Conservation (phyloP, 2,113 vertebrate species). For the Eleginops maclovinus region DNA sequence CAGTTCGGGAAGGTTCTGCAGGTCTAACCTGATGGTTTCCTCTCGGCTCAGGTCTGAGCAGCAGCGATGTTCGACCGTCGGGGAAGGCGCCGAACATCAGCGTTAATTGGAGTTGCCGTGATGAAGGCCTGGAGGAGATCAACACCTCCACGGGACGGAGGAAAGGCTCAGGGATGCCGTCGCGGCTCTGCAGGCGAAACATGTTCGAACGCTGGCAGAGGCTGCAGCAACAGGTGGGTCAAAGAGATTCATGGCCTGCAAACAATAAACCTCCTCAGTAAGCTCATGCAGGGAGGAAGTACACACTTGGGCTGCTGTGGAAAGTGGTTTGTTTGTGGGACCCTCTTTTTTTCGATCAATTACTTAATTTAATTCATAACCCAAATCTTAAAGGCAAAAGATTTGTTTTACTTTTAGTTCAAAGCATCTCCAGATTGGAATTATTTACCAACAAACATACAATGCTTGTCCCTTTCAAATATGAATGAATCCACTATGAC, state of each 20-base stretch:
- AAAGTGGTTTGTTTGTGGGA: background rate
- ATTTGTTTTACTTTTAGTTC: too few species aligned
- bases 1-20: too few species aligned
- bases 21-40: too few species aligned
- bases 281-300: too few species aligned
- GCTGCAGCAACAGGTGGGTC: slow-evolving; percentile 61
- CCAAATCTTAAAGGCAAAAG: too few species aligned
- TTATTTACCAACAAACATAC: too few species aligned
- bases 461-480: too few species aligned
- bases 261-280: background rate
- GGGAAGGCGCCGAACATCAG: slow-evolving; percentile 48
- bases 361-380: too few species aligned
- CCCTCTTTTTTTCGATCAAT: too few species aligned
- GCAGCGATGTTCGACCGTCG: slow-evolving; percentile 29
- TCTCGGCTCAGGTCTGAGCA: slow-evolving; percentile 47
- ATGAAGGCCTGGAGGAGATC: slow-evolving; percentile 66
- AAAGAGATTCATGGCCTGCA: background rate
- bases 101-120: slow-evolving; percentile 68
- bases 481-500: too few species aligned
- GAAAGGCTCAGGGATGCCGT: slow-evolving; percentile 37
- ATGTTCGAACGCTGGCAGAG: slow-evolving; percentile 61
- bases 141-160: slow-evolving; percentile 55
- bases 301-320: background rate
- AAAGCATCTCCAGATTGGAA: too few species aligned
- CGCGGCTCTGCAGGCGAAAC: slow-evolving; percentile 64